phyloP scores from a whole-genome alignment of 1,140 invertebrate genomes.

The Neomicropteryx cornuta region DNA sequence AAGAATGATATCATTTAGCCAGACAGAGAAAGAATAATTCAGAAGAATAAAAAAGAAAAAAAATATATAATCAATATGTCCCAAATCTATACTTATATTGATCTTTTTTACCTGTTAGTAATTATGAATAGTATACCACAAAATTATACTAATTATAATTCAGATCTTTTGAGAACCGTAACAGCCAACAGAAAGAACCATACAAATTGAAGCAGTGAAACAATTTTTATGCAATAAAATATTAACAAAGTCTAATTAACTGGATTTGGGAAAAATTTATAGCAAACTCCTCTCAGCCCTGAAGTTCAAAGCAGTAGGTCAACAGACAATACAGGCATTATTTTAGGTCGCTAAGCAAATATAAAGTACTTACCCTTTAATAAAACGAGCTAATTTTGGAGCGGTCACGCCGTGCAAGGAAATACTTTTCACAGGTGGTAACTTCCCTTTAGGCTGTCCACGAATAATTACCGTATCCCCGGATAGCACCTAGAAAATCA shows the following conservation, averaged over 20 bases:
- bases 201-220: not conserved
- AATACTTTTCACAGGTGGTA: conserved; percentile 84
- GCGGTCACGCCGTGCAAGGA: conserved; percentile 84
- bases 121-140: too few species aligned
- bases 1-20: too few species aligned
- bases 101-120: too few species aligned
- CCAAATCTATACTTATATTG: too few species aligned
- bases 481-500: conserved; percentile 70
- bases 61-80: too few species aligned
- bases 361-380: not conserved
- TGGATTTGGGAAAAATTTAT: not conserved
- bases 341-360: conserved; percentile 3
- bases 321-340: not conserved
- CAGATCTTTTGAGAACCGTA: too few species aligned
- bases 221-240: conserved; percentile 1
- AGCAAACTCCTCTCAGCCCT: too few species aligned
- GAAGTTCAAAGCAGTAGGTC: not conserved
- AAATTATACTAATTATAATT: too few species aligned
- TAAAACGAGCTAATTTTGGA: conserved; percentile 71
- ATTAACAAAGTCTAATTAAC: not conserved
- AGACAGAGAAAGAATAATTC: too few species aligned
- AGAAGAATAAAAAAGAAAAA: too few species aligned
- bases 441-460: conserved; percentile 65
- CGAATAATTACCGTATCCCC: conserved; percentile 85
- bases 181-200: not conserved